A percentile compares a stretch with the other conserved stretches of the same genome.
Evolutionary conservation across 1,140 invertebrate genomes (phyloP).

Genomic region (Drosophila neocordata): DNA sequence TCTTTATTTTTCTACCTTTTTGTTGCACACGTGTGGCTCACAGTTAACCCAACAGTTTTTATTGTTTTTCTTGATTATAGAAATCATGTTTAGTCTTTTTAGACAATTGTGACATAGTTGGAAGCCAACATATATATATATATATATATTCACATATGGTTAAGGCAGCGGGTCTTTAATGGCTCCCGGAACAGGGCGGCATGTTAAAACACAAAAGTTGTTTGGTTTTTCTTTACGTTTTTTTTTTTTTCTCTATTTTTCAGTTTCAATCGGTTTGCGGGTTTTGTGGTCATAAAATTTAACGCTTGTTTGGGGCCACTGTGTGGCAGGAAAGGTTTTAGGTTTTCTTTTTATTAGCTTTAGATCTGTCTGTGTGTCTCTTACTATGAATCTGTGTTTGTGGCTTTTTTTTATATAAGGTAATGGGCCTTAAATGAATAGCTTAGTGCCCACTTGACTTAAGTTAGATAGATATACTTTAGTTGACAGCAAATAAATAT

Average conservation of each 20-base stretch:
- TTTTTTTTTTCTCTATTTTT: background rate
- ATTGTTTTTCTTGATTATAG: slow-evolving; percentile 48
- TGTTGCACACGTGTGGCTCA: slow-evolving; percentile 46
- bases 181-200: slow-evolving; percentile 60
- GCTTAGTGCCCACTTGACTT: slow-evolving; percentile 21
- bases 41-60: slow-evolving; percentile 12
- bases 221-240: slow-evolving; percentile 18
- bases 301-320: slow-evolving; percentile 55
- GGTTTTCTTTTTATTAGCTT: slow-evolving; percentile 54
- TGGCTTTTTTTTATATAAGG: slow-evolving; percentile 42
- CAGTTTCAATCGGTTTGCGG: slow-evolving; percentile 38
- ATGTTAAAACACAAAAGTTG: slow-evolving; percentile 44
- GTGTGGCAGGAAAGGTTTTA: slow-evolving; percentile 47
- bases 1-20: background rate
- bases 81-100: slow-evolving; percentile 38
- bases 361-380: background rate
- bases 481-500: background rate
- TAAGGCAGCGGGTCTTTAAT: slow-evolving; percentile 52
- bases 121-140: background rate
- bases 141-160: slow-evolving; percentile 27
- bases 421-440: slow-evolving; percentile 56
- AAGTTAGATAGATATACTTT: background rate
- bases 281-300: slow-evolving; percentile 68
- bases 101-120: slow-evolving; percentile 70
- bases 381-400: background rate